These are phyloP conservation scores for Tragelaphus scriptus DNA, from an alignment of 2,113 vertebrate species.

Conservation along the genomic window DNA sequence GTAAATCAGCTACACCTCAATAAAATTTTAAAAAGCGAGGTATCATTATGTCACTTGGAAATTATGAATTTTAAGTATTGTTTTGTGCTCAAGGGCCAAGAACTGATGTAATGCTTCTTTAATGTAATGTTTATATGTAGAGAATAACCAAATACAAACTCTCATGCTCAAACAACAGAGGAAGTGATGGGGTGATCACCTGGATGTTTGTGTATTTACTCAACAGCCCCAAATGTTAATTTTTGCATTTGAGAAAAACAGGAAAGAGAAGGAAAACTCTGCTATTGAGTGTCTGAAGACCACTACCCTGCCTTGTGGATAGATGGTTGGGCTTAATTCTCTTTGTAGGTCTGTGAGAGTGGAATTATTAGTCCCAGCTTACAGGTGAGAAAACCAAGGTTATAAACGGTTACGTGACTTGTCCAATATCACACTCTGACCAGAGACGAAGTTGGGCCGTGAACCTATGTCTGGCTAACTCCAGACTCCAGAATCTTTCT, in stretches of 20 bases:
- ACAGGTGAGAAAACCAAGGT: not conserved
- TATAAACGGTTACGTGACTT: not conserved
- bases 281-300: not conserved
- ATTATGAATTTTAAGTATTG: not conserved
- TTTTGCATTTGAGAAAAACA: conserved; percentile 3
- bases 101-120: not conserved
- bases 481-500: not conserved
- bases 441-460: not conserved
- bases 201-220: not conserved
- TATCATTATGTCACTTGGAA: not conserved
- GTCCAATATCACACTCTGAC: not conserved
- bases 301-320: not conserved
- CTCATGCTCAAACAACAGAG: not conserved
- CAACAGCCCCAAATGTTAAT: not conserved
- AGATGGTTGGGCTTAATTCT: not conserved
- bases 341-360: not conserved
- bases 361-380: not conserved
- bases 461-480: not conserved
- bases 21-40: not conserved
- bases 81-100: not conserved
- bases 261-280: not conserved
- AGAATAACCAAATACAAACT: not conserved
- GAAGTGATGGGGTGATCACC: not conserved
- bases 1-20: not conserved
- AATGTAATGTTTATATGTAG: not conserved